phyloP scores from a whole-genome alignment of 2,888 invertebrate species.

The Cryptocephalus primarius region DNA sequence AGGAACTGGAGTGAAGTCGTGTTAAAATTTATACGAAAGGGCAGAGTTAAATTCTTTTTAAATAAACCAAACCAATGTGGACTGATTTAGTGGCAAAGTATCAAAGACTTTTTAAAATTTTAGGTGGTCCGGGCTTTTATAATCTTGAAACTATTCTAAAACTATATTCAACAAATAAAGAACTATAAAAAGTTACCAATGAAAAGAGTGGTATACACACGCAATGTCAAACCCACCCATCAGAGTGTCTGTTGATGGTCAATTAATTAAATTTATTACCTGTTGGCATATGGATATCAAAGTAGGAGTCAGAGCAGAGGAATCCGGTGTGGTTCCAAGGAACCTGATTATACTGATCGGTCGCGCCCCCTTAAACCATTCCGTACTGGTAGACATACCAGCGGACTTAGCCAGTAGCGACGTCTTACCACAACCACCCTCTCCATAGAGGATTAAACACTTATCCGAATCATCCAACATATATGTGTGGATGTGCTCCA shows the following conservation, averaged over 20 bases:
- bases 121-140: too few relatives aligned
- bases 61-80: too few relatives aligned
- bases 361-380: constrained; percentile 62
- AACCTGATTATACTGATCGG: constrained; percentile 86
- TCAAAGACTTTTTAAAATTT: too few relatives aligned
- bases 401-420: constrained; percentile 89
- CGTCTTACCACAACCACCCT: constrained; percentile 97
- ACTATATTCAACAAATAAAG: too few relatives aligned
- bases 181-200: too few relatives aligned
- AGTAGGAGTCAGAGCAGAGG: constrained; percentile 87
- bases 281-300: constrained; percentile 93
- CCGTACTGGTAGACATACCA: constrained; percentile 56
- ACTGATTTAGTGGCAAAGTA: too few relatives aligned
- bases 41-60: too few relatives aligned
- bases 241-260: neutral
- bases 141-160: too few relatives aligned
- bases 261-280: constrained; percentile 37
- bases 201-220: too few relatives aligned
- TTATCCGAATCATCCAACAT: constrained; percentile 78
- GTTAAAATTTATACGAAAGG: too few relatives aligned
- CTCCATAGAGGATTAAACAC: constrained; percentile 85
- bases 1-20: too few relatives aligned
- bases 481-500: constrained; percentile 67
- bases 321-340: constrained; percentile 94
- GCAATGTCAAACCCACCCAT: neutral